Base-by-base conservation (phyloP, 2,113 vertebrate species). In the Oreocharis arfaki region DNA sequence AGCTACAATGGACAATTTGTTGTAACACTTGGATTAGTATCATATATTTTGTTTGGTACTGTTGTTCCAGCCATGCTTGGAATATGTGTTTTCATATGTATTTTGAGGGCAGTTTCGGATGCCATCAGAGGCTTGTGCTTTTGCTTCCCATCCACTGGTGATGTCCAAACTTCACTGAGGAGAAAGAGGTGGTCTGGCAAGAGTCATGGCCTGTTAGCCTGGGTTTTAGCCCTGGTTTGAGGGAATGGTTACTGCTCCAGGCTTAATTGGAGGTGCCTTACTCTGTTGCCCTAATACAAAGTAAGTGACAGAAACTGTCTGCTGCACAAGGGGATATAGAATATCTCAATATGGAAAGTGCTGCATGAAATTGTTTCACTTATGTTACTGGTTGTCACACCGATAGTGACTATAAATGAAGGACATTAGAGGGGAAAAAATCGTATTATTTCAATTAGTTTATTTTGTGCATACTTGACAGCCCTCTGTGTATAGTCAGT, bases 381-480 rank as follows among this genome's bases (percentile, higher is more conserved):
- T 89, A 61, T 80, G 42, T 91, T 90, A 63, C 2, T 91, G 44
- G 17, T 2, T 75, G 33, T 87, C 79, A 78, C 65, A 81, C 52
- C 2, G 27, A 64, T 60, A 52, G 3, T 81, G 52, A 60, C 47
- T 89, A 37, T 68, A 95, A 90, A 78, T 82, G 35, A 87, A 89
- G 65, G 44, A 4, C 74, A 63, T 84, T 82, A 37, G 37, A 41
- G 63, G 22, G 32, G 17, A 4, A 8, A 24, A 61, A 50, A 37
- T n/a, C 3, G 1, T 56, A 70, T 33, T 89, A 41, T 88, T 95
- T 88, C 46, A 64, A 28, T 90, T 91, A 64, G 57, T 84, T 95
- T 94, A 63, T 86, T 87, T 85, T 53, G 67, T 90, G 75, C 67
- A 52, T 88, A 69, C 78, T 88, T 92, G 88, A 93, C 61, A 90